A percentile compares a stretch with the other conserved stretches of the same genome.
Conservation (phyloP, 2,888 invertebrate species). For the Dusona sp. region DNA sequence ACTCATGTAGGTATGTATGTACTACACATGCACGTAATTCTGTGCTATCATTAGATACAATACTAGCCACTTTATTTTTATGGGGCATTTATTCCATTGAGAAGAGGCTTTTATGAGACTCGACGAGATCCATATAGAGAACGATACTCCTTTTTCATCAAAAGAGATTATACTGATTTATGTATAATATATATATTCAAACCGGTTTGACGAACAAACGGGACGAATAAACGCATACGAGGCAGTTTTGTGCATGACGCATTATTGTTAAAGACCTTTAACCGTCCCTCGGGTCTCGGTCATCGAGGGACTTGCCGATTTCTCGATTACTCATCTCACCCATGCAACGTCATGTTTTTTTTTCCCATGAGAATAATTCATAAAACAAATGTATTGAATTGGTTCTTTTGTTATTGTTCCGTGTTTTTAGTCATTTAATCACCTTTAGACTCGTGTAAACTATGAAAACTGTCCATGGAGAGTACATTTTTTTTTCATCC, state of each 20-base stretch:
- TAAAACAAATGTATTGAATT: background rate
- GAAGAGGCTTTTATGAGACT: conserved; percentile 70
- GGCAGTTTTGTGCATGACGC: conserved; percentile 57
- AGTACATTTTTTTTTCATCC: too few relatives aligned
- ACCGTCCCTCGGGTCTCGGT: conserved; percentile 48
- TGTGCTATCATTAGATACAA: conserved; percentile 75
- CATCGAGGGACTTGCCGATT: conserved; percentile 27
- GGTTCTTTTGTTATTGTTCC: background rate
- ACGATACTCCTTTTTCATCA: conserved; percentile 58
- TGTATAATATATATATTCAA: background rate
- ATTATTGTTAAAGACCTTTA: conserved; percentile 55
- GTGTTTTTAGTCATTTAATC: background rate
- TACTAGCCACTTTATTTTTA: conserved; percentile 77
- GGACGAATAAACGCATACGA: conserved; percentile 55
- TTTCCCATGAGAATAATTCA: background rate
- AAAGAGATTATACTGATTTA: background rate
- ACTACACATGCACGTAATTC: background rate
- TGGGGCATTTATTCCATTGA: conserved; percentile 78
- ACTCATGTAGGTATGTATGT: background rate
- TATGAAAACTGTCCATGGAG: background rate
- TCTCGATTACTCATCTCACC: conserved; percentile 27
- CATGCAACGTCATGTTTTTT: background rate
- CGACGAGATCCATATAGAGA: conserved; percentile 59
- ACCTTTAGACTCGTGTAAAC: background rate
- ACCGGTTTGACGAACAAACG: conserved; percentile 40